phyloP scores from a whole-genome alignment of 2,888 invertebrate species.

The Synergus laeviventris region DNA sequence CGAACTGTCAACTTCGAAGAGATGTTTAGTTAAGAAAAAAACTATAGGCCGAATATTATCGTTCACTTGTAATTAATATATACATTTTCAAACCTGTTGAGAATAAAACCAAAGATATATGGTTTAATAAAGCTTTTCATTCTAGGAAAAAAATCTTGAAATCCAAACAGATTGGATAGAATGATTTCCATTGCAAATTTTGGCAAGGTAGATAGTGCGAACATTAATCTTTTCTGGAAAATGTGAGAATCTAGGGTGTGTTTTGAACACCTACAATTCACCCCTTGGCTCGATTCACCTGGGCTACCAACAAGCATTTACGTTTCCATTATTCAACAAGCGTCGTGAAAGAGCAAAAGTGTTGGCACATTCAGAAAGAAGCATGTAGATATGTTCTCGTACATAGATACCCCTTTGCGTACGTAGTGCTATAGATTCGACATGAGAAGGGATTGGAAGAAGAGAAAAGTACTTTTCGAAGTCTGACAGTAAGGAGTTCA shows the following conservation, averaged over 20 bases:
- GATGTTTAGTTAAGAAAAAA: neutral
- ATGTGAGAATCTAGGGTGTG: constrained; percentile 29
- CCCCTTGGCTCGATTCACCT: constrained; percentile 41
- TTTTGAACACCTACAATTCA: constrained; percentile 23
- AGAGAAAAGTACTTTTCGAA: constrained; percentile 37
- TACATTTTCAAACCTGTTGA: too few species aligned
- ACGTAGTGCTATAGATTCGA: constrained; percentile 3
- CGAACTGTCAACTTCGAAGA: too few species aligned
- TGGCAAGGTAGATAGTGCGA: neutral
- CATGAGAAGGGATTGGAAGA: neutral
- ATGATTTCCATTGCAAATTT: neutral
- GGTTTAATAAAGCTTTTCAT: too few species aligned
- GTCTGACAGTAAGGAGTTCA: constrained; percentile 43
- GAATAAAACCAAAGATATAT: too few species aligned
- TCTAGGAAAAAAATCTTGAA: too few species aligned
- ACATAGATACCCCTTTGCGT: constrained; percentile 27
- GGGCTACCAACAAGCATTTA: constrained; percentile 51
- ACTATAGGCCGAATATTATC: neutral
- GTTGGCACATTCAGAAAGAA: constrained; percentile 34
- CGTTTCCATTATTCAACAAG: constrained; percentile 56
- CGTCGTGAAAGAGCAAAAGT: constrained; percentile 48
- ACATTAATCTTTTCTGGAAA: constrained; percentile 6
- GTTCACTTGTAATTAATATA: neutral
- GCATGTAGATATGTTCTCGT: constrained; percentile 39
- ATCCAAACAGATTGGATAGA: neutral